Evolutionary conservation across 2,888 invertebrate species (phyloP).

Genomic region (Sipha maydis): DNA sequence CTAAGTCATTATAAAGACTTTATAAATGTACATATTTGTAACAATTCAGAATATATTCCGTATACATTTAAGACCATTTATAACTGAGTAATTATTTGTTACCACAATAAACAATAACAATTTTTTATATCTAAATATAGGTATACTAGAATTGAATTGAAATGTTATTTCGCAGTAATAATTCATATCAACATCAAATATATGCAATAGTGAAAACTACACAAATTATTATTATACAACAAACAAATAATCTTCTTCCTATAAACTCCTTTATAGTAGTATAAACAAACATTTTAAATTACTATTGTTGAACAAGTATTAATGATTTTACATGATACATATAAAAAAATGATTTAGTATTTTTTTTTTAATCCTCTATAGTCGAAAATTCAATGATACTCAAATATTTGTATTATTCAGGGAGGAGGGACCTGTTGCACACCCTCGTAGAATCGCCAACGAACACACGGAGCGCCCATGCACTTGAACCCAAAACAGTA

Average conservation of each 20-base stretch:
- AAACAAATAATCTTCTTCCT: not conserved
- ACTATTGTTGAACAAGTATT: slow-evolving; percentile 19
- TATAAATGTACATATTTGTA: not conserved
- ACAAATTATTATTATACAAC: not conserved
- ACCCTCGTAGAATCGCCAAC: not conserved
- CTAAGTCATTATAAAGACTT: not conserved
- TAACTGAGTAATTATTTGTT: not conserved
- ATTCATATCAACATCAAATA: not conserved
- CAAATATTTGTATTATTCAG: not conserved
- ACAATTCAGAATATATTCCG: not conserved
- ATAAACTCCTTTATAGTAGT: not conserved
- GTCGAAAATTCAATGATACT: slow-evolving; percentile 1
- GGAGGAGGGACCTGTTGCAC: slow-evolving; percentile 49
- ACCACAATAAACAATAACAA: not conserved
- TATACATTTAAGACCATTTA: not conserved
- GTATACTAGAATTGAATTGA: not conserved
- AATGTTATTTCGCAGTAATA: not conserved
- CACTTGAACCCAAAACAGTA: slow-evolving; percentile 17
- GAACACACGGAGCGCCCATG: slow-evolving; percentile 45
- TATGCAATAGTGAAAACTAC: not conserved
- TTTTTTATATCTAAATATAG: not conserved
- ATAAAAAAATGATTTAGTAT: slow-evolving; percentile 22
- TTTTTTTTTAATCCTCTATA: not conserved
- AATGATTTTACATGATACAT: slow-evolving; percentile 1
- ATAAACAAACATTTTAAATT: not conserved